Conservation (phyloP, 2,113 vertebrate species). For the Cyprinus carpio region DNA sequence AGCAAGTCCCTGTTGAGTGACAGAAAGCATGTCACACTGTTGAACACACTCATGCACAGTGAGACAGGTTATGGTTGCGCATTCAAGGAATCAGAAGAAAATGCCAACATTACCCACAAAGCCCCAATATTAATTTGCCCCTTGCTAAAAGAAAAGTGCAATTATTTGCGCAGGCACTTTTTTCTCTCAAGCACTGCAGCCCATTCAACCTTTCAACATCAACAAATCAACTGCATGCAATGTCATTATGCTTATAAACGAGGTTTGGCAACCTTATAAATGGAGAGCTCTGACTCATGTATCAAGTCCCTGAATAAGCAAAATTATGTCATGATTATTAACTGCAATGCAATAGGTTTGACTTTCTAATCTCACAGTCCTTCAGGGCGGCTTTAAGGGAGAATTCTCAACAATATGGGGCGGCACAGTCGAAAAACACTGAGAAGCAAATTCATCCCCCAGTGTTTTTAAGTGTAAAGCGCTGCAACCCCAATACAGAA, state of each 20-base stretch:
- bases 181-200: slow-evolving; percentile 8
- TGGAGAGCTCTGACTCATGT: slow-evolving; percentile 51
- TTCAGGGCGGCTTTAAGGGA: slow-evolving; percentile 32
- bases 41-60: neutral
- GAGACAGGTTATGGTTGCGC: neutral
- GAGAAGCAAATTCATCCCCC: slow-evolving; percentile 5
- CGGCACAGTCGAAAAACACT: neutral
- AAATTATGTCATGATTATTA: slow-evolving; percentile 62
- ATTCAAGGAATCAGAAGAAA: slow-evolving; percentile 40
- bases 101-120: slow-evolving; percentile 51
- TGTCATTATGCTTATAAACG: slow-evolving; percentile 55
- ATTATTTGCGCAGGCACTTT: slow-evolving; percentile 30
- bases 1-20: slow-evolving; percentile 28
- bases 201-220: slow-evolving; percentile 46
- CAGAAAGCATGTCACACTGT: neutral
- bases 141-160: slow-evolving; percentile 34
- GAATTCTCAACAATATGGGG: slow-evolving; percentile 34
- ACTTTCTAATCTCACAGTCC: slow-evolving; percentile 47
- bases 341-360: slow-evolving; percentile 52
- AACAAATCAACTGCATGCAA: slow-evolving; percentile 45
- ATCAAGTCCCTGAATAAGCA: slow-evolving; percentile 56
- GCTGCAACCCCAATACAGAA: neutral
- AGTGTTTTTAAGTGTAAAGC: slow-evolving; percentile 20
- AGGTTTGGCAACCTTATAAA: slow-evolving; percentile 54
- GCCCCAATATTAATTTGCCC: slow-evolving; percentile 33